phyloP scores from a whole-genome alignment of 2,113 vertebrate genomes.

The Corythoichthys haematopterus region DNA sequence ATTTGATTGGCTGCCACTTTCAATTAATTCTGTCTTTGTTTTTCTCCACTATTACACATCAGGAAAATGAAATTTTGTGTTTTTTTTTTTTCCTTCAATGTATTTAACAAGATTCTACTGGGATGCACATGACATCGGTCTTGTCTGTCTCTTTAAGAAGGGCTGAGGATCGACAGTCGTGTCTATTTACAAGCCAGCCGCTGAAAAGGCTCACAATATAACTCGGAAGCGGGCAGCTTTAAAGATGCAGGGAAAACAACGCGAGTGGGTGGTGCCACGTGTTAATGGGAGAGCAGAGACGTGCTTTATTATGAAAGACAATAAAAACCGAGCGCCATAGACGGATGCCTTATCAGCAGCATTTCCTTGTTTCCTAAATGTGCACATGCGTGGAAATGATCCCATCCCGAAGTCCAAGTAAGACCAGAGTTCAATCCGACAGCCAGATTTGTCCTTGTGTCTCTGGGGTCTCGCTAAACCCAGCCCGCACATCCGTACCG shows the following conservation, averaged over 20 bases:
- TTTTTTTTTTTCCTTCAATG: too few species aligned
- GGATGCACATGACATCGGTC: too few species aligned
- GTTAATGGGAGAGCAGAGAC: conserved; percentile 42
- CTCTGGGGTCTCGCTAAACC: conserved; percentile 52
- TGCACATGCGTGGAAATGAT: conserved; percentile 45
- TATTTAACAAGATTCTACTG: too few species aligned
- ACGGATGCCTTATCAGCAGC: conserved; percentile 43
- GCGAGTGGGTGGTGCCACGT: conserved; percentile 44
- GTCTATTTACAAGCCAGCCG: conserved; percentile 63
- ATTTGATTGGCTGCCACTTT: too few species aligned
- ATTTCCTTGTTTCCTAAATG: conserved; percentile 54
- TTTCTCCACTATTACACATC: too few species aligned
- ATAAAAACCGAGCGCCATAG: conserved; percentile 52
- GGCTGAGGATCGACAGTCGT: conserved; percentile 57
- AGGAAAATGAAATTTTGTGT: too few species aligned
- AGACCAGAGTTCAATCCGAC: conserved; percentile 22
- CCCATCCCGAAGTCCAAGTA: background rate
- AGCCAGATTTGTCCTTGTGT: conserved; percentile 18
- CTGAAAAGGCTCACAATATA: conserved; percentile 30
- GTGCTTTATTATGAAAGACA: conserved; percentile 57
- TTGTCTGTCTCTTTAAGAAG: background rate
- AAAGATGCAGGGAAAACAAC: conserved; percentile 30
- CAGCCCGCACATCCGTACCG: conserved; percentile 43
- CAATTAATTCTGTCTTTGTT: too few species aligned
- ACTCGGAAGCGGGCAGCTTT: conserved; percentile 22